Base-by-base conservation (phyloP, 2,797 vertebrate species). In the Clarias pachynema region DNA sequence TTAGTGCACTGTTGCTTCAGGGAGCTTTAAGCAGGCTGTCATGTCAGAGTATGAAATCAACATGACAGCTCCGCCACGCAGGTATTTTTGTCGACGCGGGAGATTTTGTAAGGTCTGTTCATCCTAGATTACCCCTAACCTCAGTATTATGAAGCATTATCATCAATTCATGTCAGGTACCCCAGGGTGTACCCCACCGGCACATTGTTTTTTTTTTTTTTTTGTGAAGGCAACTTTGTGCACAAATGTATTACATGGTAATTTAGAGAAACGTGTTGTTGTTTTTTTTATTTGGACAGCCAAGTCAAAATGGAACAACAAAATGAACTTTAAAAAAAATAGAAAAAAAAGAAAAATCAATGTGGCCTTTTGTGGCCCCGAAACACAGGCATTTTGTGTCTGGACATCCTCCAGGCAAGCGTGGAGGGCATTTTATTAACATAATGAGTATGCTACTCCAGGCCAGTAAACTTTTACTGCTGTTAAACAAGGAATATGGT, bases 401-500 rank as follows among this genome's bases (percentile, higher is more conserved):
- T 88, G 85, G 81, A 84, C 40, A 40, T 53, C 56, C 56, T 90
- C 86, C 88, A 88, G 88, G 68, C 74, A 75, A 84, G 69, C 86
- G 89, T 86, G 79, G 80, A 31, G 79, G 53, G 86, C 85, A 73
- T 90, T 90, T 89, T 88, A 89, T 89, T 87, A 91, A 87, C 65
- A 86, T 89, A 88, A 89, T 87, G 60, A 90, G 53, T 24, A 37
- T 60, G 65, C 79, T 84, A 72, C 86, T 88, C 85, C 85, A 73
- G 74, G 81, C 70, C 84, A 87, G 81, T 87, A 84, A 84, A 83
- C 86, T 85, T 84, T 77, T 79, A 40, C 79, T 83, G 70, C 79
- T 80, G 85, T 72, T 85, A 86, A 88, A 89, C 70, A 82, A 49
- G 40, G 59, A 37, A 68, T 53, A 53, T 86, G 62, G 85, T 85